phyloP scores from a whole-genome alignment of 2,888 invertebrate genomes.

The Cephus nigrinus region DNA sequence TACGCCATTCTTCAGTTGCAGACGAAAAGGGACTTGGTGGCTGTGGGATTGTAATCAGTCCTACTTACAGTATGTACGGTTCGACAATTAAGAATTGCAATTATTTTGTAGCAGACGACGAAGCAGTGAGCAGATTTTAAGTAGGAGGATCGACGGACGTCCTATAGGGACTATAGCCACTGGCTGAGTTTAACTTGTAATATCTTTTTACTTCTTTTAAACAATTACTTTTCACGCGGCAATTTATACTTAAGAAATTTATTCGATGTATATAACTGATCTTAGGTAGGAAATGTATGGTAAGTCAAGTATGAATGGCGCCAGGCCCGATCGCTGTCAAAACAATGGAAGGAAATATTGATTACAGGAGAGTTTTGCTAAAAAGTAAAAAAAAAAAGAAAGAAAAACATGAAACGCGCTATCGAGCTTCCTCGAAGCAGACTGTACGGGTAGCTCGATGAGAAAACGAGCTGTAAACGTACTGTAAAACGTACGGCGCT shows the following conservation, averaged over 20 bases:
- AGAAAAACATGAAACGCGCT: not conserved
- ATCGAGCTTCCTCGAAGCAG: not conserved
- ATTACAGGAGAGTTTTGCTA: not conserved
- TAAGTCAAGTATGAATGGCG: not conserved
- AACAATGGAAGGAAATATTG: not conserved
- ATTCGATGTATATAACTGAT: not conserved
- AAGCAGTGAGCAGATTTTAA: slow-evolving; percentile 62
- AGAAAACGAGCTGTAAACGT: not conserved
- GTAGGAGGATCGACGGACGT: not conserved
- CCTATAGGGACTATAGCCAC: not conserved
- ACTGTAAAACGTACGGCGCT: not conserved
- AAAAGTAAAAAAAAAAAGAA: too few relatives aligned
- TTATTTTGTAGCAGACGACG: slow-evolving; percentile 61
- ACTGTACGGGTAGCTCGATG: not conserved
- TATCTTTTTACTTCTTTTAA: not conserved
- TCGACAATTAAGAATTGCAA: slow-evolving; percentile 55
- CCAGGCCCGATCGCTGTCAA: not conserved
- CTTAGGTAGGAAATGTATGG: not conserved
- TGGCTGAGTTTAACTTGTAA: not conserved
- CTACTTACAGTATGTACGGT: slow-evolving; percentile 61
- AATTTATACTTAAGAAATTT: not conserved
- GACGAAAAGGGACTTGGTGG: slow-evolving; percentile 52
- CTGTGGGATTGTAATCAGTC: slow-evolving; percentile 52
- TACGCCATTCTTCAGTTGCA: slow-evolving; percentile 55
- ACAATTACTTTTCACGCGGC: not conserved